These are phyloP conservation scores for Clusia tigrina DNA, from an alignment of 2,888 invertebrate genomes.

Conservation along the genomic window DNA sequence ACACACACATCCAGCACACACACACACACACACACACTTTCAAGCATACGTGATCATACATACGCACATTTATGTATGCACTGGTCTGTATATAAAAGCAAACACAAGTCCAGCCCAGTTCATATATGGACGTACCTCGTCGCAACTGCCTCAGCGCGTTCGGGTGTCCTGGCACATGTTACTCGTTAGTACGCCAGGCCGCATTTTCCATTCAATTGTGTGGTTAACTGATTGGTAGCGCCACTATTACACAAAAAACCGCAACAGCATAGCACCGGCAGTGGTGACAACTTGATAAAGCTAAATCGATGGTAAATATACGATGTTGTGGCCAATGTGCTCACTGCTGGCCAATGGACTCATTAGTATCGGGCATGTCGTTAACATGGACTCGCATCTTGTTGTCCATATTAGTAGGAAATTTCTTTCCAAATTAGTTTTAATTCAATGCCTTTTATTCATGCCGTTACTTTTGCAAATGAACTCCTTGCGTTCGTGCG, in stretches of 20 bases:
- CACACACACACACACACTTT: not conserved
- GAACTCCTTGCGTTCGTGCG: not conserved
- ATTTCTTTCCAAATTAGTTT: not conserved
- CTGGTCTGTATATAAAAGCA: too few relatives aligned
- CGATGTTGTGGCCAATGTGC: conserved; percentile 26
- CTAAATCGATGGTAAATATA: conserved; percentile 38
- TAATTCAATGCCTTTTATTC: not conserved
- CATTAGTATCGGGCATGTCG: not conserved
- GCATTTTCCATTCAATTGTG: conserved; percentile 43
- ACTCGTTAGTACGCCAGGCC: conserved; percentile 31
- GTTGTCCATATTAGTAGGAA: not conserved
- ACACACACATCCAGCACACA: not conserved
- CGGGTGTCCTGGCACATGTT: conserved; percentile 9
- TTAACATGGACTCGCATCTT: not conserved
- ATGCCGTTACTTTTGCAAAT: conserved; percentile 6
- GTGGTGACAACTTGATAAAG: conserved; percentile 46
- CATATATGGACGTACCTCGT: too few relatives aligned
- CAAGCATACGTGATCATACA: not conserved
- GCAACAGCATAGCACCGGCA: conserved; percentile 37
- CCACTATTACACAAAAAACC: conserved; percentile 35
- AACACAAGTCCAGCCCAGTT: too few relatives aligned
- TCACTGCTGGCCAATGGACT: not conserved
- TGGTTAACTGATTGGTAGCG: conserved; percentile 41
- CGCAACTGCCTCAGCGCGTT: not conserved
- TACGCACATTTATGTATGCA: not conserved